Percentiles rank a stretch among this genome's conserved stretches.
phyloP scores from a whole-genome alignment of 2,113 vertebrate genomes.

The Ifrita kowaldi region DNA sequence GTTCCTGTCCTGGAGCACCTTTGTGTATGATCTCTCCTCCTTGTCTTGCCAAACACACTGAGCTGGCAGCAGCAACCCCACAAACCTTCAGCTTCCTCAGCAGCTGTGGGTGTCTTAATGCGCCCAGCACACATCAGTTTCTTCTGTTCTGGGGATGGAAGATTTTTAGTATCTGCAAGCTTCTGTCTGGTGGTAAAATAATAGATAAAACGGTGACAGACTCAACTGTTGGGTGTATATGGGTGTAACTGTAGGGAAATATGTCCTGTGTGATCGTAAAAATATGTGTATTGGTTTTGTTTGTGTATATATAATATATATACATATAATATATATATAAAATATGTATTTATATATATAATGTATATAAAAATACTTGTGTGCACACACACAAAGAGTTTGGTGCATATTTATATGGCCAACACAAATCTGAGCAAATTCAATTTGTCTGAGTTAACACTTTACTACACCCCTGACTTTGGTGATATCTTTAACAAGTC shows the following conservation, averaged over 20 bases:
- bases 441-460: neutral
- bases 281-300: neutral
- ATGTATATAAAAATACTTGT: neutral
- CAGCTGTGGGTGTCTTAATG: neutral
- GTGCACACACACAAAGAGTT: neutral
- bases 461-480: neutral
- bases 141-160: neutral
- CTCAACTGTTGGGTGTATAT: neutral
- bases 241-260: neutral
- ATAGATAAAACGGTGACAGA: neutral
- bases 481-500: neutral
- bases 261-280: neutral
- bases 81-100: neutral
- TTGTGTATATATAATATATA: neutral
- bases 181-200: neutral
- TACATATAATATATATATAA: neutral
- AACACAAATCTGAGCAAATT: neutral
- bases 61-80: neutral
- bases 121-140: neutral
- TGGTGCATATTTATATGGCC: neutral
- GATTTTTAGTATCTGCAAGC: neutral
- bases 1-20: neutral
- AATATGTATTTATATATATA: fast-evolving
- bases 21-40: neutral
- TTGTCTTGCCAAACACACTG: neutral